These are phyloP conservation scores for Noctilio leporinus DNA, from an alignment of 2,113 vertebrate genomes.

Conservation along the genomic window DNA sequence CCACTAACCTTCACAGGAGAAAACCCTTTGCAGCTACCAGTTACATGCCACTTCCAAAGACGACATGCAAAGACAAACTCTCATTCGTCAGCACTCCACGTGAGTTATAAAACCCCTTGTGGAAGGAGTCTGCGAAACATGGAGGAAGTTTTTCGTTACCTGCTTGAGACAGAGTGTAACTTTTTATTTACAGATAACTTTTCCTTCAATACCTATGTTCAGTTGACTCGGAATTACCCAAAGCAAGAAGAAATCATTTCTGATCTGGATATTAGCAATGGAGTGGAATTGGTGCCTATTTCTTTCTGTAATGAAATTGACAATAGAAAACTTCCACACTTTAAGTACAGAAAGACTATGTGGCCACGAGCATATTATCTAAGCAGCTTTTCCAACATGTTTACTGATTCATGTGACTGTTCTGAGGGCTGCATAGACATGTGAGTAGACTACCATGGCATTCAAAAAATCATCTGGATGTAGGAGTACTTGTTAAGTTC, in stretches of 20 bases:
- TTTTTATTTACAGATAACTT: constrained; percentile 90
- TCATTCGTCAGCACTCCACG: constrained; percentile 72
- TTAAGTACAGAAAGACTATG: constrained; percentile 89
- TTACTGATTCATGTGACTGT: constrained; percentile 88
- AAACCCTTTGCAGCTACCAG: constrained; percentile 89
- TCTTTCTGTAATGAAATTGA: constrained; percentile 84
- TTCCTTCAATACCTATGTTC: constrained; percentile 87
- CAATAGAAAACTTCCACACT: constrained; percentile 77
- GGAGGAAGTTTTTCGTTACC: constrained; percentile 85
- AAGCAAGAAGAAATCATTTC: constrained; percentile 70
- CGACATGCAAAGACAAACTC: constrained; percentile 77
- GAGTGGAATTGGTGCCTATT: constrained; percentile 84
- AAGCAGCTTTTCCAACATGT: constrained; percentile 79
- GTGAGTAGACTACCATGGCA: constrained; percentile 61
- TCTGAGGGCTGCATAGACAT: constrained; percentile 85
- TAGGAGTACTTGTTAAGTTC: neutral
- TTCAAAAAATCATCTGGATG: neutral
- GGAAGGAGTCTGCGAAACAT: constrained; percentile 85
- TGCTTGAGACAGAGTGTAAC: constrained; percentile 84
- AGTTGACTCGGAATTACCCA: constrained; percentile 74
- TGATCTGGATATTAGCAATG: constrained; percentile 88
- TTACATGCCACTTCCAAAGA: constrained; percentile 87
- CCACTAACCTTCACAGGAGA: constrained; percentile 74
- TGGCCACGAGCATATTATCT: constrained; percentile 91
- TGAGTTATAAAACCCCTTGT: constrained; percentile 91